Evolutionary conservation across 2,797 vertebrate species (phyloP).

Genomic region (Karalla daura): DNA sequence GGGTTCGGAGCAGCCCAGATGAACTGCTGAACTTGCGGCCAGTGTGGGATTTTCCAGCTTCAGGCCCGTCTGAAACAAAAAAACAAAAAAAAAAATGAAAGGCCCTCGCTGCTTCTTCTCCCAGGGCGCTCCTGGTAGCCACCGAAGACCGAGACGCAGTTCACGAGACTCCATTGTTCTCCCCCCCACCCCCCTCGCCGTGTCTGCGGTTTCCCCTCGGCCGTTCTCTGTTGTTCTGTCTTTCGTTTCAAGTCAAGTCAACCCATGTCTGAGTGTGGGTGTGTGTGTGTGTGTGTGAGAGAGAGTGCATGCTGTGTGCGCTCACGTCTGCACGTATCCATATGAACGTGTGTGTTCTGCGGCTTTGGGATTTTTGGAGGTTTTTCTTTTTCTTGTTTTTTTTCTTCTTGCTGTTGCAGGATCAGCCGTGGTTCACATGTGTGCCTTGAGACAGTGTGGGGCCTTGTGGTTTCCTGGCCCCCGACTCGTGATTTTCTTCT

Average conservation of each 20-base stretch:
- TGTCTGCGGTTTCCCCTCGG: slow-evolving; percentile 70
- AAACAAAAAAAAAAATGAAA: too few species aligned
- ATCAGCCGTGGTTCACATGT: slow-evolving; percentile 75
- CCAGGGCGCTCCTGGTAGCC: slow-evolving; percentile 63
- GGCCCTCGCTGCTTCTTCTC: slow-evolving; percentile 55
- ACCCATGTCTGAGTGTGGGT: slow-evolving; percentile 56
- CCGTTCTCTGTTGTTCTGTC: slow-evolving; percentile 59
- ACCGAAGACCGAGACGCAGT: slow-evolving; percentile 28
- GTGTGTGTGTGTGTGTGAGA: slow-evolving; percentile 42
- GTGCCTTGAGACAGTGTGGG: slow-evolving; percentile 77
- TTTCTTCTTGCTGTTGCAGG: slow-evolving; percentile 37
- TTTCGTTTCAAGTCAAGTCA: slow-evolving; percentile 61
- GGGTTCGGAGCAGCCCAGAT: slow-evolving; percentile 33
- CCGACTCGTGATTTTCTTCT: slow-evolving; percentile 67
- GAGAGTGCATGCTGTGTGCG: slow-evolving; percentile 40
- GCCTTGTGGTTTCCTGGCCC: slow-evolving; percentile 79
- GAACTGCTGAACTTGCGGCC: slow-evolving; percentile 64
- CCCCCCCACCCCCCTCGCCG: slow-evolving; percentile 1
- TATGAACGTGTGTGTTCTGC: slow-evolving; percentile 54
- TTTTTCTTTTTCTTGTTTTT: slow-evolving; percentile 6
- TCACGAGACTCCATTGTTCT: slow-evolving; percentile 70
- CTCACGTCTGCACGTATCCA: slow-evolving; percentile 48
- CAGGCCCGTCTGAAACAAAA: slow-evolving; percentile 65
- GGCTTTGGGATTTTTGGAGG: not conserved
- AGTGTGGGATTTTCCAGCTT: slow-evolving; percentile 66